Evolutionary conservation across 2,113 vertebrate species (phyloP).

Genomic region (Platysteira castanea): DNA sequence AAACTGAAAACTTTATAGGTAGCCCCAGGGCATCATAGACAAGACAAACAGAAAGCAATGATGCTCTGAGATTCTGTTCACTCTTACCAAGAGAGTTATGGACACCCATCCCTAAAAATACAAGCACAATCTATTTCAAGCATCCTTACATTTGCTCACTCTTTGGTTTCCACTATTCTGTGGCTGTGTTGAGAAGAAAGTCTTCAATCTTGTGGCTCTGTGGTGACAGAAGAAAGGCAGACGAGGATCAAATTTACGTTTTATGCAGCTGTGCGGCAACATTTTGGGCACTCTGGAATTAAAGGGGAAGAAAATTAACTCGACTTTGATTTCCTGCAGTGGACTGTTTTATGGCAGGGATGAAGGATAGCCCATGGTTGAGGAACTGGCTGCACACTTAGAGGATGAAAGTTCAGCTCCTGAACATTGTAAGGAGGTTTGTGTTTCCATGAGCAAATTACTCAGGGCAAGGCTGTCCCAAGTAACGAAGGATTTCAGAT

Average conservation of each 20-base stretch:
- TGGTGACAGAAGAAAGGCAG: neutral
- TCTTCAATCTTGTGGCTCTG: slow-evolving; percentile 10
- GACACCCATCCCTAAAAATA: neutral
- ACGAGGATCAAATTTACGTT: neutral
- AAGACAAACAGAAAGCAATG: neutral
- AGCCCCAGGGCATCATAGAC: neutral
- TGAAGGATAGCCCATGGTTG: neutral
- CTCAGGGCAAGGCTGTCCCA: neutral
- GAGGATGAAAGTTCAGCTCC: neutral
- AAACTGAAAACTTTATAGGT: neutral
- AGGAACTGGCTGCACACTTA: neutral
- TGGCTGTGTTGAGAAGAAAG: neutral
- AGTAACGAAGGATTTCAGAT: neutral
- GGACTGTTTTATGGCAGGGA: neutral
- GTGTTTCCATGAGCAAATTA: neutral
- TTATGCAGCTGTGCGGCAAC: neutral
- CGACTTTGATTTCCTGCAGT: neutral
- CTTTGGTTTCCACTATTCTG: neutral
- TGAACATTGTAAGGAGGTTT: neutral
- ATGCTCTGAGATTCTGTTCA: neutral
- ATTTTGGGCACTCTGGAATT: slow-evolving; percentile 5
- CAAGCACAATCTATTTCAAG: neutral
- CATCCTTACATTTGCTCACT: neutral
- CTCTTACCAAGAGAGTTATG: neutral
- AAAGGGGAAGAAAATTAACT: neutral